Base-by-base conservation (phyloP, 2,797 vertebrate species). In the Sibirionetta formosa region DNA sequence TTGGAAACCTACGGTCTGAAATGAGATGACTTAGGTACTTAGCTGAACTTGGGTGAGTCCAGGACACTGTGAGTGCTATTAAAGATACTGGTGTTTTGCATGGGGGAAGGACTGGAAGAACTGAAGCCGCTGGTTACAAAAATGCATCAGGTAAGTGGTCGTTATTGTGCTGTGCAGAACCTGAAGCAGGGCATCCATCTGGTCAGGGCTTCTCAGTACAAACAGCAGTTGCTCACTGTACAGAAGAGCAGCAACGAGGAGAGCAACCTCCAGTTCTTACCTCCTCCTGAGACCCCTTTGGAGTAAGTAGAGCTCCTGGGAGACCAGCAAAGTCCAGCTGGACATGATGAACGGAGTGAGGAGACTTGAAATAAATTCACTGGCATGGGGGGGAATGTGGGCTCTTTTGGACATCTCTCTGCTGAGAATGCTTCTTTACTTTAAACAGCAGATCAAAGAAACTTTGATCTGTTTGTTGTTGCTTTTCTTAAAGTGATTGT, bases 1-100 rank as follows among this genome's bases (percentile, higher is more conserved):
- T 63, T 63, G 56, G 66, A 38, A 94, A n/a, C 23, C 38, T 73
- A 8, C 42, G 12, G 79, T 76, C 60, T 20, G 69, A 51, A 91
- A 48, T 13, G 26, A 33, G 5, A 6, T 77, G 54, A 11, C 20
- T 72, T 13, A 33, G 36, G n/a, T 65, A 33, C 23, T 73, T 31
- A 82, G 51, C 11, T 48, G 58, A 18, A 77, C 42, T 4, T 79
- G 29, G 31, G 48, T 50, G 4, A 54, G 51, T 73, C 38, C 51
- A 22, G 8, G 33, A 14, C 27, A 11, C 40, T 48, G 12, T 35
- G 42, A 61, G 19, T 35, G 23, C 33, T 80, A 8, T 50, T 86
- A 40, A 58, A 86, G 38, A 26, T n/a, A 3, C 4, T 26, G 51
- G 19, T 57, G 24, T 46, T 83, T 79, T 66, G 38, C 9, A 6